Base-by-base conservation (phyloP, 2,113 vertebrate species). In the Callithrix jacchus region DNA sequence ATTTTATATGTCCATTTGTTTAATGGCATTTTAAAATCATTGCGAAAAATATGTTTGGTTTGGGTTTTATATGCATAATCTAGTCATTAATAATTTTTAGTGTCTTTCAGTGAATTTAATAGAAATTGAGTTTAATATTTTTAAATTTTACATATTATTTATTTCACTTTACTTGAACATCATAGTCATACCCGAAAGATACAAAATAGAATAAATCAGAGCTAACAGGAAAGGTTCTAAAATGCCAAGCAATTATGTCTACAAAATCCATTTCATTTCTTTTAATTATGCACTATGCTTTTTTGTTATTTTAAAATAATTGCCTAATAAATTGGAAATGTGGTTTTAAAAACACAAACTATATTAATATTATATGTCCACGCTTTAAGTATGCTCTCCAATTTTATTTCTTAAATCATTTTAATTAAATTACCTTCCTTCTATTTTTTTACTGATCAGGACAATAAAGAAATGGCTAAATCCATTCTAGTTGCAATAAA, bases 361-460 rank as follows among this genome's bases (percentile, higher is more conserved):
- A 97, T 97, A 76, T 87, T 96, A 96, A 93, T 96, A 96, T 89
- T 12, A 0, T 91, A 89, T 80, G 85, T 95, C 61, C 80, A 58
- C 94, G 32, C 95, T 95, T 94, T 88, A 97, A 81, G 76, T 93
- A 70, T 95, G n/a, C 83, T 42, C 68, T 74, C 49, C 89, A 96
- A 84, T 77, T 95, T 88, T 37, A 81, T 98, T 97, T 98, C 94
- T 93, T 79, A 97, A 97, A 49, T 87, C 91, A 82, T 64, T 96
- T 42, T 97, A 97, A 97, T 98, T 97, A 98, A 97, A 52, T 23
- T 12, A 54, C 94, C 37, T 95, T 98, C 98, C 87, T 97, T 61
- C 56, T 97, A 54, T 95, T 92, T 97, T 71, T 56, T 97, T 61
- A 54, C 30, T 97, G 32, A 37, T 86, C 87, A 97, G 85, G 74